Percentiles rank a stretch among this genome's conserved stretches.
Evolutionary conservation across 92 coral and sea anemone genomes (phyloP).

Genomic region (Hydrozoanthus gracilis): DNA sequence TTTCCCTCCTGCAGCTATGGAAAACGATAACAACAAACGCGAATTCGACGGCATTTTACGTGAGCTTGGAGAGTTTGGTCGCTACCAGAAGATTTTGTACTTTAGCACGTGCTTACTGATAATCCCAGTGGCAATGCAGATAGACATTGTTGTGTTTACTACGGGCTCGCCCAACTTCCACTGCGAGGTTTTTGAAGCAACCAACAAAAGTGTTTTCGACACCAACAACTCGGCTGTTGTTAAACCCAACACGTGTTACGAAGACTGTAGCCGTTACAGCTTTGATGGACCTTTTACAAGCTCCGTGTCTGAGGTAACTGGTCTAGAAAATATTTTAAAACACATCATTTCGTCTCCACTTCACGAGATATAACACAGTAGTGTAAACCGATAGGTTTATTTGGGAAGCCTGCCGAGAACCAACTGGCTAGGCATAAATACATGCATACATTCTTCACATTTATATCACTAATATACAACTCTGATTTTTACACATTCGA

Average conservation of each 20-base stretch:
- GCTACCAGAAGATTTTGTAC: slow-evolving; percentile 61
- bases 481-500: too few species aligned
- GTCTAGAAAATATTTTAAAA: too few species aligned
- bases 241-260: slow-evolving; percentile 31
- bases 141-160: slow-evolving; percentile 50
- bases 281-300: slow-evolving; percentile 41
- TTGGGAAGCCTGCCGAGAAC: too few species aligned
- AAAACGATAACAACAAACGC: neutral
- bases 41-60: slow-evolving; percentile 63
- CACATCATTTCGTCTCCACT: too few species aligned
- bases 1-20: neutral
- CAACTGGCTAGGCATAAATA: too few species aligned
- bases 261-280: slow-evolving; percentile 26
- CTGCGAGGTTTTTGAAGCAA: slow-evolving; percentile 33
- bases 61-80: slow-evolving; percentile 53
- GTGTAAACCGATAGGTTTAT: too few species aligned
- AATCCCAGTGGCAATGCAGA: slow-evolving; percentile 51
- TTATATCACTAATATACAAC: too few species aligned
- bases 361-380: too few species aligned
- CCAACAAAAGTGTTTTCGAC: neutral
- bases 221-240: neutral
- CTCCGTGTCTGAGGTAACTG: slow-evolving; percentile 36
- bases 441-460: too few species aligned
- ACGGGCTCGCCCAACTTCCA: slow-evolving; percentile 68
- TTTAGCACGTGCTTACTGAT: slow-evolving; percentile 46